Percentiles rank a stretch among this genome's conserved stretches.
phyloP scores from a whole-genome alignment of 2,888 invertebrate species.

The Tolmerus cingulatus region DNA sequence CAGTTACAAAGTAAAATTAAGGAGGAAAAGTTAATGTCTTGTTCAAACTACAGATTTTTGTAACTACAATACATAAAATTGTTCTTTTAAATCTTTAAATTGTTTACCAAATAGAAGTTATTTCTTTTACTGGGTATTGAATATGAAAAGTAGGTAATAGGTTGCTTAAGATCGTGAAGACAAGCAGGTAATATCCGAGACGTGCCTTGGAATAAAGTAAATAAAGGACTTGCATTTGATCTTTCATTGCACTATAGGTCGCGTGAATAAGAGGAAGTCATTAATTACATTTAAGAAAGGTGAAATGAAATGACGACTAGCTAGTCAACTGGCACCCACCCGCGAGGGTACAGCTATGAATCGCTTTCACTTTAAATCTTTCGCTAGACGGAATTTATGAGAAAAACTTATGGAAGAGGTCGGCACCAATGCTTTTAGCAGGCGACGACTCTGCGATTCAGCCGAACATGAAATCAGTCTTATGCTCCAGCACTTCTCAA shows the following conservation, averaged over 20 bases:
- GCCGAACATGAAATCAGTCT: background rate
- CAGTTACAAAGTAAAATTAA: background rate
- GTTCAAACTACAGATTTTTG: background rate
- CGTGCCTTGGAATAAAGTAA: background rate
- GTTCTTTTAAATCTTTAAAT: background rate
- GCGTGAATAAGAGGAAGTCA: background rate
- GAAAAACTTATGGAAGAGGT: background rate
- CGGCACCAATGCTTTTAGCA: constrained; percentile 21
- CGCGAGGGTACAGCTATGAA: background rate
- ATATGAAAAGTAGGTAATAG: background rate
- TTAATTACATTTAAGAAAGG: background rate
- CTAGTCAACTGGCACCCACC: background rate
- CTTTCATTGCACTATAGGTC: background rate
- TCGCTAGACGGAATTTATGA: background rate
- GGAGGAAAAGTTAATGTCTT: background rate
- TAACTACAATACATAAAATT: background rate
- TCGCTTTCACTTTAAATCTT: constrained; percentile 1
- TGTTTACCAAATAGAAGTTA: background rate
- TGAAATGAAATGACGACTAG: background rate
- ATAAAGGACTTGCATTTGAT: background rate
- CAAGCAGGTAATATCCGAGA: background rate
- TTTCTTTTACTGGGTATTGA: background rate
- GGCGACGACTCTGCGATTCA: background rate
- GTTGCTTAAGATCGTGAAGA: background rate
- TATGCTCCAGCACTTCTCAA: constrained; percentile 5